A percentile compares a stretch with the other conserved stretches of the same genome.
Conservation (phyloP, 2,888 invertebrate species). For the Drosophila robusta region DNA sequence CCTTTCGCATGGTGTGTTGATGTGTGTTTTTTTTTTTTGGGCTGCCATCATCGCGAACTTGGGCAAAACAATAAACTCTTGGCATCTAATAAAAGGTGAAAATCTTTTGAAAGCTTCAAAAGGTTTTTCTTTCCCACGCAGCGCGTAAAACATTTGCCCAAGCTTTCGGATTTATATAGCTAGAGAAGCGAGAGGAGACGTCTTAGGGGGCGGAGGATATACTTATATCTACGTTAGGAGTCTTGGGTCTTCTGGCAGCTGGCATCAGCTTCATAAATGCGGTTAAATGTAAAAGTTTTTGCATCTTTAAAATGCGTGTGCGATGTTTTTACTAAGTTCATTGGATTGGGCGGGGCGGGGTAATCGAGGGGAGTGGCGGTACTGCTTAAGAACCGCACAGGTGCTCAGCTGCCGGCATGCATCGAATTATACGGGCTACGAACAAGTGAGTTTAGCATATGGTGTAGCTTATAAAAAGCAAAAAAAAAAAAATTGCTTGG, state of each 20-base stretch:
- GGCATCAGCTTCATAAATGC: conserved; percentile 74
- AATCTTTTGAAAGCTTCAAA: conserved; percentile 78
- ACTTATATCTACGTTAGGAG: conserved; percentile 15
- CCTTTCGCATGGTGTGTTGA: conserved; percentile 56
- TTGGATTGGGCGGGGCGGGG: conserved; percentile 23
- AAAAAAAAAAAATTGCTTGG: conserved; percentile 3
- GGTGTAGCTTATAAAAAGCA: conserved; percentile 8
- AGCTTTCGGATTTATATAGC: conserved; percentile 36
- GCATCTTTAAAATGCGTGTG: conserved; percentile 66
- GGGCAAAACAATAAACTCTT: conserved; percentile 78
- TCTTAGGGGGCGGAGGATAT: neutral
- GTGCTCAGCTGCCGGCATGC: conserved; percentile 39
- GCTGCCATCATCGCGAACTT: conserved; percentile 61
- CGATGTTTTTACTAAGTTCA: conserved; percentile 69
- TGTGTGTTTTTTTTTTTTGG: conserved; percentile 37
- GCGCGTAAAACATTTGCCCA: conserved; percentile 36
- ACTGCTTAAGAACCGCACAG: conserved; percentile 36
- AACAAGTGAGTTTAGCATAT: conserved; percentile 20
- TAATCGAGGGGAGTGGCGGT: neutral
- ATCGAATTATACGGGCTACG: conserved; percentile 25
- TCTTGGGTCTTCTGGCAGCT: conserved; percentile 27
- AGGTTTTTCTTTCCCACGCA: conserved; percentile 56
- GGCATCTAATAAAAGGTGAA: conserved; percentile 80
- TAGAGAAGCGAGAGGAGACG: neutral
- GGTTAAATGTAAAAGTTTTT: conserved; percentile 79